Evolutionary conservation across 2,797 vertebrate species (phyloP), one percentile per base, ranked within the genome.

Genomic region (Ibycter americanus): DNA sequence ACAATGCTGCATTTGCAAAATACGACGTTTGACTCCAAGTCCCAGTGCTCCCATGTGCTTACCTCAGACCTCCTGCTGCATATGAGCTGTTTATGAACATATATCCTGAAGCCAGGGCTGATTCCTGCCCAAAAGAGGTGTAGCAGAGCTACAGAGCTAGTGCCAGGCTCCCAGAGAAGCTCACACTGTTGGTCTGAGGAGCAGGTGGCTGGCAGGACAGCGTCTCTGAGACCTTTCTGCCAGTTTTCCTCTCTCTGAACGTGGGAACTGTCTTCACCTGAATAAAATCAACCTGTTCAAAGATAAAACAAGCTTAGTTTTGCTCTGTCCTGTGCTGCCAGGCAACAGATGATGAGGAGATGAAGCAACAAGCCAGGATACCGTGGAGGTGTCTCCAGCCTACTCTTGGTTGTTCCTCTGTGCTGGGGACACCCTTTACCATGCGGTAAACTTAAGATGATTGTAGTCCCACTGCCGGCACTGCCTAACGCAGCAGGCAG

Each of bases 31-130:
- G 55, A 8, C n/a, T 80, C 6, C 36, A 70, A n/a, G 23, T 62
- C 32, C 7, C 29, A 32, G 23, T 36, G 10, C 6, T 72, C 12
- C 8, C 0, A 0, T 9, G 12, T 58, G 8, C 34, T 77, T 34
- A 23, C 22, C 12, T 84, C 34, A 58, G 52, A 70, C 6, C 15
- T 68, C 11, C 12, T 86, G 26, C 32, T 71, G 29, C 68, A 20
- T n/a, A 32, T 40, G 49, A 38, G 23, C 46, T 54, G 22, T 55
- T 88, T 27, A 38, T 54, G 14, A 51, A 8, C 16, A 46, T 36
- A 31, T 31, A 27, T n/a, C 34, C 32, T 1, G 2, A 78, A 15
- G 10, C 8, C 55, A 78, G 17, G 16, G 6, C 12, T 66, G 51
- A 55, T 36, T 91, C 18, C 59, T 70, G 27, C 15, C 26, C 80